Evolutionary conservation across 2,888 invertebrate genomes (phyloP), one percentile per base, ranked within the genome.

Genomic region (Orgyia antiqua): DNA sequence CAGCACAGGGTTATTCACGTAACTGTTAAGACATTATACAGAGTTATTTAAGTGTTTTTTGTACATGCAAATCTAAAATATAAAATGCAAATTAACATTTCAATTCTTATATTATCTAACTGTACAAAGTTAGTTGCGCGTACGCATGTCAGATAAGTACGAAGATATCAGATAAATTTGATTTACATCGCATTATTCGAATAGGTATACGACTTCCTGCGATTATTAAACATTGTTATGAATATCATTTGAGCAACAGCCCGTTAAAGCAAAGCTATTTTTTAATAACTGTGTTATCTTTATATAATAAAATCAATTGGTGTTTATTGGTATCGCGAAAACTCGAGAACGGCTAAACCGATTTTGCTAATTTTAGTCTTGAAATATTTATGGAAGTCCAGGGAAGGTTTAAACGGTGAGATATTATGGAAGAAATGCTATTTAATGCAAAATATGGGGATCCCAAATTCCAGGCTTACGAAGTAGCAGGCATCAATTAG

Each of bases 181-280:
- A 58, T 62, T 53, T 52, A 56, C 51, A 39, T 37, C 32, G 4
- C 31, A 45, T 42, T 56, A 51, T 54, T 42, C 6, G 15, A n/a
- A n/a, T n/a, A n/a, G 6, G 15, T 6, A 11, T 52, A 49, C 35
- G 27, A 45, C 48, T 59, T 61, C 54, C 53, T 43, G 42, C 23
- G 42, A 42, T 50, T 52, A 46, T 36, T 42, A 47, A 50, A 43
- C 39, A 33, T 35, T 21, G 31, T 33, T 39, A 45, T 39, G 18
- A 23, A 20, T 28, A 32, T 32, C 21, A 24, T 27, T 31, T 24
- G 24, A 24, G 23, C 26, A 30, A 24, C 31, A 12, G 13, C 13
- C 18, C 19, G 24, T 24, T 35, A 19, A 27, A 10, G 7, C 9
- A 15, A 15, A 4, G 15, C 4, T 15, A 15, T 15, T 15, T 15